Base-by-base conservation (phyloP, 35 echinoderm and acorn worm genomes). In the Apostichopus parvimensis region DNA sequence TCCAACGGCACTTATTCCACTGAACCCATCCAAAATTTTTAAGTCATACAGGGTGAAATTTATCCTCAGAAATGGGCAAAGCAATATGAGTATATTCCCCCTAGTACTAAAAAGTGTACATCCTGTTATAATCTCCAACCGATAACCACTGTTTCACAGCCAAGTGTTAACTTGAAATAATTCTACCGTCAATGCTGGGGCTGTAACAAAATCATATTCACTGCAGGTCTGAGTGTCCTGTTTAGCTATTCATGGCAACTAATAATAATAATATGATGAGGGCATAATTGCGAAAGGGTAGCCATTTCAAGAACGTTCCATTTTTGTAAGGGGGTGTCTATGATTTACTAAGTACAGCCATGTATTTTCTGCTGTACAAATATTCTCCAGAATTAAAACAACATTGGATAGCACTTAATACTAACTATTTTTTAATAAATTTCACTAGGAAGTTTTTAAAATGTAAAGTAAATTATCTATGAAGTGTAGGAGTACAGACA, bases 221-320 rank as follows among this genome's bases (percentile, higher is more conserved):
- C 61, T 72, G 68, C 61, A 88, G 81, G 21, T 79, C 55, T 78
- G n/a, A 1, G 24, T 22, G 53, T 78, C 89, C 89, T 91, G 77
- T 79, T 91, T 91, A 79, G 89, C 71, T 78, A 91, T 91, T 91
- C 89, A 91, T 91, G 86, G 86, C 86, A 88, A 88, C 86, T 88
- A 34, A 88, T 88, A 88, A 88, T 88, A 88, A 88, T 88, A 88
- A 88, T 88, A 87, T 86, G 83, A 66, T 87, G 85, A 87, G 85
- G 59, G 85, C 79, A 55, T 82, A 82, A 82, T 82, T 82, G 79
- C 85, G 72, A 72, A 52, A 87, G 86, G 34, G 86, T 88, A 88
- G 86, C 86, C 86, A 88, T 88, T 88, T 88, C 86, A 88, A 64
- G 86, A 52, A 66, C 45, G 13, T 88, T 88, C 86, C 86, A 88